phyloP scores from a whole-genome alignment of 2,888 invertebrate genomes.

The Cenopis cana region DNA sequence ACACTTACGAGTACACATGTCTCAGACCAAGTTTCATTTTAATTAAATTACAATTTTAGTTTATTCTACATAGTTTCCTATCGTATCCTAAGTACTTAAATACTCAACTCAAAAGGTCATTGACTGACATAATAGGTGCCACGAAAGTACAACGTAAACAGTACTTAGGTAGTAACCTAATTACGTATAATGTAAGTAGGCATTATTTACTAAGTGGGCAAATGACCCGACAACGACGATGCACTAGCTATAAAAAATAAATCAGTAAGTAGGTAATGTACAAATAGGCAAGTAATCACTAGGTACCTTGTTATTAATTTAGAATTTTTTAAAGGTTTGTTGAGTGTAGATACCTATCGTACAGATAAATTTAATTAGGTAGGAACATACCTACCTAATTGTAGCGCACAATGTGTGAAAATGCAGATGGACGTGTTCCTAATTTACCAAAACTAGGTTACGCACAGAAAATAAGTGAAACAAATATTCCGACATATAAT shows the following conservation, averaged over 20 bases:
- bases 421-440: background rate
- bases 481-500: slow-evolving; percentile 2
- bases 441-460: background rate
- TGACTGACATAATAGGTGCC: slow-evolving; percentile 5
- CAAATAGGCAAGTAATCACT: background rate
- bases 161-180: background rate
- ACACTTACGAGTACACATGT: background rate
- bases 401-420: background rate
- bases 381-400: background rate
- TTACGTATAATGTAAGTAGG: background rate
- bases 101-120: slow-evolving; percentile 6
- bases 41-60: slow-evolving; percentile 1
- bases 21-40: background rate
- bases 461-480: background rate
- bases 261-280: background rate
- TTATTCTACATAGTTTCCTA: background rate
- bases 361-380: slow-evolving; percentile 5
- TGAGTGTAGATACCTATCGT: slow-evolving; percentile 9
- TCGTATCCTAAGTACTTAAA: no score
- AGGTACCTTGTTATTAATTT: background rate
- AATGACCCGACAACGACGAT: background rate
- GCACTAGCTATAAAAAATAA: slow-evolving; percentile 1
- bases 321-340: slow-evolving; percentile 12
- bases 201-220: slow-evolving; percentile 19
- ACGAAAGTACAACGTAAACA: slow-evolving; percentile 1